These are phyloP conservation scores for Brachirus orientalis DNA, from an alignment of 2,113 vertebrate genomes.

Conservation along the genomic window DNA sequence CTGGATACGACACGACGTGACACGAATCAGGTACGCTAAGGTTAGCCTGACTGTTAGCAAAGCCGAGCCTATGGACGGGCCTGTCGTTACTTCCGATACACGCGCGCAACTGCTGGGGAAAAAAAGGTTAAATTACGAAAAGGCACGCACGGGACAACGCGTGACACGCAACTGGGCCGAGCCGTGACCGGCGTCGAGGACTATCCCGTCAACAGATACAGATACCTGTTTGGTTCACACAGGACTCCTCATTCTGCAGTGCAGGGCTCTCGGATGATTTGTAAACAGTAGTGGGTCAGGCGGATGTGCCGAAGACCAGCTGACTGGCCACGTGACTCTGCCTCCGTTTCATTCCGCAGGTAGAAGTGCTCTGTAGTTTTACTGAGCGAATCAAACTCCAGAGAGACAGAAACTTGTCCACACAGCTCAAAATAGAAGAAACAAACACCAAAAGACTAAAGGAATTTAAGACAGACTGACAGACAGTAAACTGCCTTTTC, in stretches of 20 bases:
- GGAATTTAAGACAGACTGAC: no score
- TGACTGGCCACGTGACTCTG: slow-evolving; percentile 71
- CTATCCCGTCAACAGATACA: no score
- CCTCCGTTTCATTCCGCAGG: neutral
- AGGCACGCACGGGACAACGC: neutral
- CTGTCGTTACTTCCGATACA: slow-evolving; percentile 51
- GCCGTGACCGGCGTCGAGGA: neutral
- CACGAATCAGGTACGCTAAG: slow-evolving; percentile 6
- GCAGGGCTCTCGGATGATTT: slow-evolving; percentile 51
- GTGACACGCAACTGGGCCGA: neutral
- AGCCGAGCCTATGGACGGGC: slow-evolving; percentile 35
- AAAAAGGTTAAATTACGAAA: neutral
- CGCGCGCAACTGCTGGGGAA: slow-evolving; percentile 4
- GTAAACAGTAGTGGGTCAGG: slow-evolving; percentile 75
- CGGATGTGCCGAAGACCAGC: slow-evolving; percentile 67
- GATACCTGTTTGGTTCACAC: slow-evolving; percentile 64
- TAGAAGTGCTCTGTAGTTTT: neutral
- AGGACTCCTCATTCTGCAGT: slow-evolving; percentile 60
- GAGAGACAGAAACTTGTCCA: no score
- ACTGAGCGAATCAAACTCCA: no score
- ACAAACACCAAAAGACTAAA: no score
- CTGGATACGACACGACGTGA: rapidly evolving
- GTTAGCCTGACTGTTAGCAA: slow-evolving; percentile 44
- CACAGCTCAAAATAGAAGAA: no score
- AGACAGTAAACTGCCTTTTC: no score